Evolutionary conservation across 1,140 invertebrate species (phyloP).

Genomic region (Mercenaria mercenaria): DNA sequence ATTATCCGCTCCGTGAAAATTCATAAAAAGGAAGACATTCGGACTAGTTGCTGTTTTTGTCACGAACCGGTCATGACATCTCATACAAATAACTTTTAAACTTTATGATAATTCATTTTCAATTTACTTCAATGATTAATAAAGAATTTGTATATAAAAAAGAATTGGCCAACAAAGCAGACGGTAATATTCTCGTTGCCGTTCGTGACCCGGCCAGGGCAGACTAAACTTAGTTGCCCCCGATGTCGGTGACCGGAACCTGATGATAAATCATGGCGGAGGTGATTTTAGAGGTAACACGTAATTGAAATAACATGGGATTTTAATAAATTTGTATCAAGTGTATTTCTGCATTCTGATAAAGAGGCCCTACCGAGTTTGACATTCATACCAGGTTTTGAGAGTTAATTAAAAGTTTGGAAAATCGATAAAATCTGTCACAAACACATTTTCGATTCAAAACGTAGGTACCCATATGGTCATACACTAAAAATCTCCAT

Average conservation of each 20-base stretch:
- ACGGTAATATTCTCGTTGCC: background rate
- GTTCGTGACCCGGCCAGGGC: conserved; percentile 32
- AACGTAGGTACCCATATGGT: too few species aligned
- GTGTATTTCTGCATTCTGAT: background rate
- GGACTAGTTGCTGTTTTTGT: background rate
- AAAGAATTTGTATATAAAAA: conserved; percentile 27
- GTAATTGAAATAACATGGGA: conserved; percentile 44
- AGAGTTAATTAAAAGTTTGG: too few species aligned
- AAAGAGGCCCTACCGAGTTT: background rate
- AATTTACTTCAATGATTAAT: conserved; percentile 30
- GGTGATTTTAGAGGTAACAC: conserved; percentile 19
- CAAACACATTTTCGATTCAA: too few species aligned
- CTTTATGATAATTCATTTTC: conserved; percentile 38
- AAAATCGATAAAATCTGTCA: too few species aligned
- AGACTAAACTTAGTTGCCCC: conserved; percentile 17
- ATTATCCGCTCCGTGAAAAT: conserved; percentile 19
- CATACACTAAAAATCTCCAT: too few species aligned
- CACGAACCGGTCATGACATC: conserved; percentile 34
- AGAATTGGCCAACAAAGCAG: background rate
- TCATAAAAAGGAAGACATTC: conserved; percentile 3
- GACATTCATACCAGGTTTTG: too few species aligned
- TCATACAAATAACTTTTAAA: conserved; percentile 34
- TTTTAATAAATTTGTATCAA: conserved; percentile 34
- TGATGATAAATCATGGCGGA: background rate
- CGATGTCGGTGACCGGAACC: background rate